These are phyloP conservation scores for Misgurnus anguillicaudatus DNA, from an alignment of 2,113 vertebrate species.

Conservation along the genomic window DNA sequence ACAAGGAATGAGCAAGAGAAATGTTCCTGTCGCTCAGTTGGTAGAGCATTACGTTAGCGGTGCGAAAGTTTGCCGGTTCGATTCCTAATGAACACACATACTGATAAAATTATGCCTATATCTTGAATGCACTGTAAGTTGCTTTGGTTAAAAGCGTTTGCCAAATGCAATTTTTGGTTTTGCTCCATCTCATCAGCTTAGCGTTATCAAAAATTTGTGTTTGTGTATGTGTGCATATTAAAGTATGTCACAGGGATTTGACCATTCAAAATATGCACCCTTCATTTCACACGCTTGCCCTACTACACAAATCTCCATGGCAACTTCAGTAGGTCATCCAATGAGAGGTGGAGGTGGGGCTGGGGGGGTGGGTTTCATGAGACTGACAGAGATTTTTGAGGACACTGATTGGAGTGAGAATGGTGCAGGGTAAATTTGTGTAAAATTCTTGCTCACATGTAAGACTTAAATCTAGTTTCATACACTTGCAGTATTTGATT, in stretches of 20 bases:
- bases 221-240: background rate
- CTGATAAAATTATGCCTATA: no score
- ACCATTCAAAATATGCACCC: slow-evolving; percentile 64
- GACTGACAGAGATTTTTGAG: slow-evolving; percentile 50
- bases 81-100: no score
- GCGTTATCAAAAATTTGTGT: background rate
- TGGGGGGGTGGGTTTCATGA: slow-evolving; percentile 51
- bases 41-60: no score
- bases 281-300: slow-evolving; percentile 70
- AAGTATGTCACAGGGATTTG: slow-evolving; percentile 41
- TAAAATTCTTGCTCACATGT: slow-evolving; percentile 13
- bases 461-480: slow-evolving; percentile 10
- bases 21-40: no score
- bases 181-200: background rate
- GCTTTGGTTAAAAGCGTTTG: no score
- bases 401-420: slow-evolving; percentile 55
- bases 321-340: slow-evolving; percentile 81
- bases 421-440: slow-evolving; percentile 52
- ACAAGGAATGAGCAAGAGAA: background rate
- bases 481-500: slow-evolving; percentile 15
- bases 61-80: no score
- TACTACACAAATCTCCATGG: slow-evolving; percentile 73
- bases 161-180: background rate
- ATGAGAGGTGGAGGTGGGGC: slow-evolving; percentile 75
- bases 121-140: no score